Evolutionary conservation across 1,140 invertebrate genomes (phyloP).

Genomic region (Scylla paramamosain): DNA sequence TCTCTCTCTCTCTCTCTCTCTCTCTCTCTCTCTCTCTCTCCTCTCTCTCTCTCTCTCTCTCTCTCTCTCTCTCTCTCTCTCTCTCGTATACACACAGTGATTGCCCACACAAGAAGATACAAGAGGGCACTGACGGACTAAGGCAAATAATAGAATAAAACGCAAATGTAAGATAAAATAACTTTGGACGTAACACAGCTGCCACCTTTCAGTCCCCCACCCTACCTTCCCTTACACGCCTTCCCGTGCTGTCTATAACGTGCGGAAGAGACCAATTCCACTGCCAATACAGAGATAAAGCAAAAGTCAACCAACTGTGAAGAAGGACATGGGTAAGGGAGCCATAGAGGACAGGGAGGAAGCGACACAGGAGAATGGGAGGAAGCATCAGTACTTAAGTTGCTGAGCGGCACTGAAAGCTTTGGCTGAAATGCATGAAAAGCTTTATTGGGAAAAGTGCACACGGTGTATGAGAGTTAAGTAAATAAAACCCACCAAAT

Average conservation of each 20-base stretch:
- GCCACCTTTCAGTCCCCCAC: background rate
- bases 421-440: background rate
- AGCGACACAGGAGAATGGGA: background rate
- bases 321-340: background rate
- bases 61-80: no score
- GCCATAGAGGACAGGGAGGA: background rate
- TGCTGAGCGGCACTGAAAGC: background rate
- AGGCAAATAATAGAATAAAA: background rate
- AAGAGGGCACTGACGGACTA: background rate
- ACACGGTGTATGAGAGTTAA: no score
- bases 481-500: no score
- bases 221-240: no score
- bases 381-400: background rate
- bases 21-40: no score
- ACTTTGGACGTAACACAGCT: background rate
- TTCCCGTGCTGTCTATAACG: background rate
- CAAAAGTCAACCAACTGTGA: background rate
- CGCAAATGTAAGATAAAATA: background rate
- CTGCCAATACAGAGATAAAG: background rate
- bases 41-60: no score
- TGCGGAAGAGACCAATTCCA: background rate
- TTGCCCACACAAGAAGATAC: background rate
- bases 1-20: no score
- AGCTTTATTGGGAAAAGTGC: no score
- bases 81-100: background rate